Percentiles rank a stretch among this genome's conserved stretches.
These are phyloP conservation scores for Mesocentrotus franciscanus DNA, from an alignment of 53 echinoderm and acorn worm genomes.

Conservation along the genomic window DNA sequence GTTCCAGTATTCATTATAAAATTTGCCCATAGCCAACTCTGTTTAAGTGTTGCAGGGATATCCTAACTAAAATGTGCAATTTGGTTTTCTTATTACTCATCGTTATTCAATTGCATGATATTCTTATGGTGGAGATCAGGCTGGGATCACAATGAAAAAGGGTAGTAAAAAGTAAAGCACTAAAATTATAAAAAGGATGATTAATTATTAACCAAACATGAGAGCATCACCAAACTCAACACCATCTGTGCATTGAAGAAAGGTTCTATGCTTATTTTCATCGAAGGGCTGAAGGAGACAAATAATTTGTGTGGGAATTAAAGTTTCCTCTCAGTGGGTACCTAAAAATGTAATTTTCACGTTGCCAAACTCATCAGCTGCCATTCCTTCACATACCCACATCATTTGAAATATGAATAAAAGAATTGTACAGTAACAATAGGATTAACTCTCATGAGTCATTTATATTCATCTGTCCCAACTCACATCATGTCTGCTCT, in stretches of 20 bases:
- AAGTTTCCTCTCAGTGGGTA: background rate
- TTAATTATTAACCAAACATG: background rate
- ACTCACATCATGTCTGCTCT: background rate
- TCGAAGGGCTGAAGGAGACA: background rate
- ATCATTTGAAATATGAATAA: background rate
- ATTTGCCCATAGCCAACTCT: no score
- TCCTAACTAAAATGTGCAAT: no score
- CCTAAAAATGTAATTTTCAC: background rate
- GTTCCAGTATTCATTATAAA: no score
- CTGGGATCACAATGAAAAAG: background rate
- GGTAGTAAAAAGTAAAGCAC: background rate
- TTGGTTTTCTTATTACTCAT: no score
- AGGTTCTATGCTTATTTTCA: background rate
- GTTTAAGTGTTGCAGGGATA: no score
- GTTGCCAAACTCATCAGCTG: background rate
- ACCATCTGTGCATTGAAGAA: background rate
- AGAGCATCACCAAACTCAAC: background rate
- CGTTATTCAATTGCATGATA: background rate
- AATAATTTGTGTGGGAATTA: background rate
- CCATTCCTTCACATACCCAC: background rate
- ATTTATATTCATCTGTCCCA: background rate
- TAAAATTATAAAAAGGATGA: background rate
- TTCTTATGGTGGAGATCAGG: background rate
- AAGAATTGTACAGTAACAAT: no score
- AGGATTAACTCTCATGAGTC: background rate